Evolutionary conservation across 2,888 invertebrate genomes (phyloP).

Genomic region (Auanema sp.): DNA sequence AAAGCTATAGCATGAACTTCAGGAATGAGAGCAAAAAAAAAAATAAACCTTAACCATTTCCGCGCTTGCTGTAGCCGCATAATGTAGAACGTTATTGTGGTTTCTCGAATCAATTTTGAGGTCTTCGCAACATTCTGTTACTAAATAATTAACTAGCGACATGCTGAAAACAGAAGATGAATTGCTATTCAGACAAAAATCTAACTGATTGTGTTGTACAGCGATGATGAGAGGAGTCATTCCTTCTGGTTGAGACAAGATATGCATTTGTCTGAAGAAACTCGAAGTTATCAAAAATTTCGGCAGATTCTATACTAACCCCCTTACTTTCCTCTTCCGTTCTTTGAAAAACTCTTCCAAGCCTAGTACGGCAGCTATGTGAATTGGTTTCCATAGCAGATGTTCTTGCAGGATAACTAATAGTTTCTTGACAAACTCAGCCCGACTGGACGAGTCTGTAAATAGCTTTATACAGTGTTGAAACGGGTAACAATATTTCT

Average conservation of each 20-base stretch:
- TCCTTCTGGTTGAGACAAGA: conserved; percentile 53
- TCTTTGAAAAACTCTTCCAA: conserved; percentile 32
- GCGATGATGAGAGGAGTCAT: conserved; percentile 54
- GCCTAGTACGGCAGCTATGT: conserved; percentile 35
- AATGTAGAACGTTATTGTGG: conserved; percentile 68
- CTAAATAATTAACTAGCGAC: conserved; percentile 46
- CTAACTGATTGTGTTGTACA: conserved; percentile 51
- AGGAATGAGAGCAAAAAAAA: not conserved
- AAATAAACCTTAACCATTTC: conserved; percentile 51
- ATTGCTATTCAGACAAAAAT: not conserved
- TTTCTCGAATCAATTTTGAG: conserved; percentile 95
- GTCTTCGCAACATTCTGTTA: conserved; percentile 76
- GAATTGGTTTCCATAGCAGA: conserved; percentile 40
- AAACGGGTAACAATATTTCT: not conserved
- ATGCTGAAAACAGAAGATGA: conserved; percentile 21
- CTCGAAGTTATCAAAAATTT: too few species aligned
- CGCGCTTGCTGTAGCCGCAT: conserved; percentile 75
- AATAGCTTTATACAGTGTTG: not conserved
- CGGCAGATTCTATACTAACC: too few species aligned
- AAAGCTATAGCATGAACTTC: conserved; percentile 11
- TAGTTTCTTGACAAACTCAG: conserved; percentile 28
- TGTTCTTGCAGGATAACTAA: conserved; percentile 32
- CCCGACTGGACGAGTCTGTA: conserved; percentile 24
- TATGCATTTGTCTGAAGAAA: conserved; percentile 24
- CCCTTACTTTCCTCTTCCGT: conserved; percentile 4